phyloP scores from a whole-genome alignment of 2,113 vertebrate species.

The Odobenus rosmarus region DNA sequence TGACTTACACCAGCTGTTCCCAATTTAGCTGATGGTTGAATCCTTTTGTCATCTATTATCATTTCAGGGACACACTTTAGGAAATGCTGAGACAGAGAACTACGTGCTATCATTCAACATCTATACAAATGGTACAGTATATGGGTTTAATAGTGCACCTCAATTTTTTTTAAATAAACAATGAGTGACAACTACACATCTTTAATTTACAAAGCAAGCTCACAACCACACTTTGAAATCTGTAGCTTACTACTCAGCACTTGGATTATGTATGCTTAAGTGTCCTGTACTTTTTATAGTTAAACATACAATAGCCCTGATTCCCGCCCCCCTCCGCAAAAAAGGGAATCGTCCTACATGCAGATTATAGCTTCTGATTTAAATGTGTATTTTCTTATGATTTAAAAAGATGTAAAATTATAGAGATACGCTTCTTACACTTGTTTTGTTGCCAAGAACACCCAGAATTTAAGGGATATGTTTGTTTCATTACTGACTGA shows the following conservation, averaged over 20 bases:
- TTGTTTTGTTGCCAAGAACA: not conserved
- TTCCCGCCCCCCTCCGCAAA: not conserved
- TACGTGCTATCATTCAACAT: not conserved
- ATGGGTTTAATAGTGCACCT: not conserved
- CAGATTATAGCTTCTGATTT: not conserved
- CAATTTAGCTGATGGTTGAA: not conserved
- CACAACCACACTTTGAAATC: not conserved
- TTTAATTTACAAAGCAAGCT: not conserved
- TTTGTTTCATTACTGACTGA: not conserved
- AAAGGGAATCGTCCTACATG: not conserved
- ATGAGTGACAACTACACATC: not conserved
- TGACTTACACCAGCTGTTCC: not conserved
- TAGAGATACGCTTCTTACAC: not conserved
- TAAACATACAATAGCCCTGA: not conserved
- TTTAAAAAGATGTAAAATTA: not conserved
- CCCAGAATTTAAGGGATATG: not conserved
- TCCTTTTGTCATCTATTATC: not conserved
- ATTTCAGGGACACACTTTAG: not conserved
- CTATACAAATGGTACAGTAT: not conserved
- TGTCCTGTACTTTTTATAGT: not conserved
- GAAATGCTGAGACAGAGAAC: not conserved
- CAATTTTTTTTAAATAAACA: not conserved
- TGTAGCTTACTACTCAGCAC: not conserved
- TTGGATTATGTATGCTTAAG: not conserved
- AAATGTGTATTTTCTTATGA: not conserved